Percentiles rank a stretch among this genome's conserved stretches.
Conservation (phyloP, 2,113 vertebrate species). For the Podocnemis expansa region DNA sequence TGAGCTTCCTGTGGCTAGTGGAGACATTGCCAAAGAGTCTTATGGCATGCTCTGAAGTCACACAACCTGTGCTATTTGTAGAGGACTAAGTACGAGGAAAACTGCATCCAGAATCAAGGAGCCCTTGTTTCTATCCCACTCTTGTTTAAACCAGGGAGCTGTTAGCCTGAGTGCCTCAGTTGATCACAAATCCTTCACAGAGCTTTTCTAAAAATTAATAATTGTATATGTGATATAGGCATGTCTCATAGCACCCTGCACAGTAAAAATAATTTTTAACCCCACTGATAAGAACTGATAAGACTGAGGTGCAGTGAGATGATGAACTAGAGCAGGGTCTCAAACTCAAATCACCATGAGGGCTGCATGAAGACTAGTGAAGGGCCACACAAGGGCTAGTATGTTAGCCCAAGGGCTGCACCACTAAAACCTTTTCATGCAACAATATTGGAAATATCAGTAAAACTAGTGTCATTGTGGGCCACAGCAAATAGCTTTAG, state of each 20-base stretch:
- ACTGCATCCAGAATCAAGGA: constrained; percentile 26
- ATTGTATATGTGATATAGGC: not conserved
- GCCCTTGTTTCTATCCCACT: constrained; percentile 7
- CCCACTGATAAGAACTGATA: not conserved
- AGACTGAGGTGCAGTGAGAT: not conserved
- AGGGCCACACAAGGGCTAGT: too few relatives aligned
- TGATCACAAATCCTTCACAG: not conserved
- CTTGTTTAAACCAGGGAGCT: not conserved
- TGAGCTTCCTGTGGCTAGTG: too few relatives aligned
- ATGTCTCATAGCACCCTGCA: not conserved
- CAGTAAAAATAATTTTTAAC: not conserved
- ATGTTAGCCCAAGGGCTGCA: too few relatives aligned
- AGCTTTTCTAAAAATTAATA: not conserved
- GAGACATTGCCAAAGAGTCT: not conserved
- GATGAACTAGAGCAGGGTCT: too few relatives aligned
- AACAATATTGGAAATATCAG: too few relatives aligned
- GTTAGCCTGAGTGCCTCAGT: constrained; percentile 14
- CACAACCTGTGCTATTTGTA: not conserved
- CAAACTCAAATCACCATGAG: too few relatives aligned
- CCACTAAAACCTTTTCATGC: too few relatives aligned
- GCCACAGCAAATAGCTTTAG: too few relatives aligned
- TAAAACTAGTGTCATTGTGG: too few relatives aligned
- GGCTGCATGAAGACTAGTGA: too few relatives aligned
- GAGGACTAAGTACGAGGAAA: not conserved
- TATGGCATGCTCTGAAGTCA: constrained; percentile 15